phyloP scores from a whole-genome alignment of 2,797 vertebrate species.

The Squalus acanthias region DNA sequence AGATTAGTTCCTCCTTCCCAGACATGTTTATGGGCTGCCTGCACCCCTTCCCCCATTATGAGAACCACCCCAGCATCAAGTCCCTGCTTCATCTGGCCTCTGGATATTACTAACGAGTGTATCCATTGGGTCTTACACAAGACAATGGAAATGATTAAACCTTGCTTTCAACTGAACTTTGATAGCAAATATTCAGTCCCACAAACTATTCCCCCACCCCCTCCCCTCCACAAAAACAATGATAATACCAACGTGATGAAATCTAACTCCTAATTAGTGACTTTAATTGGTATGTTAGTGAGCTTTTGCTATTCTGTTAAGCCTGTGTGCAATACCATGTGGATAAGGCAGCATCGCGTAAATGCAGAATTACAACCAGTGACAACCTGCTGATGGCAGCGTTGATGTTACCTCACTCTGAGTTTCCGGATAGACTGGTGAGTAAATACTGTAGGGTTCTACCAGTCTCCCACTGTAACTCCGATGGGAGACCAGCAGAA shows the following conservation, averaged over 20 bases:
- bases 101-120: too few species aligned
- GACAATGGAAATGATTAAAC: neutral
- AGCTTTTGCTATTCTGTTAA: neutral
- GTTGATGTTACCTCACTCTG: neutral
- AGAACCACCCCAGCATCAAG: too few species aligned
- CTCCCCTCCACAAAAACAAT: neutral
- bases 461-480: too few species aligned
- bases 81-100: too few species aligned
- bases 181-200: neutral
- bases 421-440: neutral
- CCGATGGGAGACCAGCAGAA: neutral
- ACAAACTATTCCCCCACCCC: neutral
- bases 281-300: neutral
- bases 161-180: neutral
- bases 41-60: too few species aligned
- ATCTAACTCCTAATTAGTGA: too few species aligned
- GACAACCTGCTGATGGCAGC: neutral
- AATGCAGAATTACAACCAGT: neutral
- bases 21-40: too few species aligned
- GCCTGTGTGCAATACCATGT: neutral
- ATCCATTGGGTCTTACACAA: too few species aligned
- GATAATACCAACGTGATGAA: neutral
- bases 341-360: neutral
- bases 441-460: neutral
- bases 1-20: too few species aligned